These are phyloP conservation scores for Rambutsinella grinnellia DNA, from an alignment of 2,888 invertebrate species.

Conservation along the genomic window DNA sequence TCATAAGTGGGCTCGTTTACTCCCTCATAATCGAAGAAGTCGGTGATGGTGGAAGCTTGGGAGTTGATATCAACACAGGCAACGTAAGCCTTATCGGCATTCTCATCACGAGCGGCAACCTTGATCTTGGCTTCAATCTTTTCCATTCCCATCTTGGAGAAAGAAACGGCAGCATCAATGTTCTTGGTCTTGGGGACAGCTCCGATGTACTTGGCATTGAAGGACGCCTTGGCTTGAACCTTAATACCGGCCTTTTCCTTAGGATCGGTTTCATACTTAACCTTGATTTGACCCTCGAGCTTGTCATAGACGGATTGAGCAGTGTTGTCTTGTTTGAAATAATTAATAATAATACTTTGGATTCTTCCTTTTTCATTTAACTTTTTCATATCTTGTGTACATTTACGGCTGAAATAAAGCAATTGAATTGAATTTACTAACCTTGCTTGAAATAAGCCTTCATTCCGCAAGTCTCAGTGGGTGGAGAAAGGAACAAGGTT, in stretches of 20 bases:
- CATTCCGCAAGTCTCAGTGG: slow-evolving; percentile 64
- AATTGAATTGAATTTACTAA: too few relatives aligned
- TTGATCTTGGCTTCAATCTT: slow-evolving; percentile 58
- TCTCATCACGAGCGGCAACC: slow-evolving; percentile 58
- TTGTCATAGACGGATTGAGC: slow-evolving; percentile 61
- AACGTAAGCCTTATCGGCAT: slow-evolving; percentile 55
- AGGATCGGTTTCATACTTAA: slow-evolving; percentile 60
- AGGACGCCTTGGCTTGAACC: slow-evolving; percentile 56
- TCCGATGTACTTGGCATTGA: slow-evolving; percentile 62
- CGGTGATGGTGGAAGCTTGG: slow-evolving; percentile 44
- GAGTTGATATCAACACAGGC: slow-evolving; percentile 61
- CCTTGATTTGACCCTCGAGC: slow-evolving; percentile 62
- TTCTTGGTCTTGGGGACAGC: slow-evolving; percentile 61
- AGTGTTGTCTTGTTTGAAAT: slow-evolving; percentile 57
- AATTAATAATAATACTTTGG: too few relatives aligned
- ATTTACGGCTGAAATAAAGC: too few relatives aligned
- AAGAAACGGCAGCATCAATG: slow-evolving; percentile 53
- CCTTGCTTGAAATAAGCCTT: slow-evolving; percentile 65
- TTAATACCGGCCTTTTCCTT: slow-evolving; percentile 62
- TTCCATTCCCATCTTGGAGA: slow-evolving; percentile 58
- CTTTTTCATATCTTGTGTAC: too few relatives aligned
- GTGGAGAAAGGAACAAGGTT: slow-evolving; percentile 63
- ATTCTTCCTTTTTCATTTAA: too few relatives aligned
- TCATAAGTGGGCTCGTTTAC: slow-evolving; percentile 63
- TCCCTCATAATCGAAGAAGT: slow-evolving; percentile 62